Evolutionary conservation across 2,797 vertebrate genomes (phyloP), one percentile per base, ranked within the genome.

Genomic region (Austrolebias charrua): DNA sequence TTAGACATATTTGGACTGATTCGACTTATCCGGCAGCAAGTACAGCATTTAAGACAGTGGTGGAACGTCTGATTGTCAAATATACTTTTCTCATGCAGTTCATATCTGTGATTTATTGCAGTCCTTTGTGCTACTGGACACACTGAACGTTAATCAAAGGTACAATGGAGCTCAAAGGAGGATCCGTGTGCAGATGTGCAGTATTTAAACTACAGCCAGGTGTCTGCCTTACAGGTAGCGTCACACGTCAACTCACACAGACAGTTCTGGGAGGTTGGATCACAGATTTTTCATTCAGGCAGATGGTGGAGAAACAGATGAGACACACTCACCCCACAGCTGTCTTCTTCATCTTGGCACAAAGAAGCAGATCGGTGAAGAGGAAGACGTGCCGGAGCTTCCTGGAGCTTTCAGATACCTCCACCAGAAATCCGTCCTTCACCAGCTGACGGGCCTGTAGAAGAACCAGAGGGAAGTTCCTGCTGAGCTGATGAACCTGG

Each of bases 301-400:
- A 48, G 12, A 5, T 46, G 24, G 64, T 13, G 12, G n/a, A 20
- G 31, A 42, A 3, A 16, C 31, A 38, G 16, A n/a, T 46, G 0
- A 42, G 28, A 46, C 31, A 51, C 19, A 80, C 95, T 91, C 91
- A 99, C 97, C 97, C 97, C 2, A 93, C 96, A 0, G 95, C 80
- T 0, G 95, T 91, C 91, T 98, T 99, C 92, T 99, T 98, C 86
- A 98, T 94, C 89, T 99, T 99, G 91, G 96, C 96, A 8, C 97
- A 99, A 58, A 99, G 96, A 43, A 99, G 91, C 82, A 99, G 93
- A 4, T 99, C 97, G 0, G 97, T 99, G 90, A 99, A 99, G 84
- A 99, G 94, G 92, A 99, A 98, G 77, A 98, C 95, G 0, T 99
- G 97, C 29, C 97, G 95, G 15, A 99, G 93, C 89, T 99, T 99